Percentiles rank a stretch among this genome's conserved stretches.
Conservation (phyloP, 2,113 vertebrate species). For the Pyxicephalus adspersus region DNA sequence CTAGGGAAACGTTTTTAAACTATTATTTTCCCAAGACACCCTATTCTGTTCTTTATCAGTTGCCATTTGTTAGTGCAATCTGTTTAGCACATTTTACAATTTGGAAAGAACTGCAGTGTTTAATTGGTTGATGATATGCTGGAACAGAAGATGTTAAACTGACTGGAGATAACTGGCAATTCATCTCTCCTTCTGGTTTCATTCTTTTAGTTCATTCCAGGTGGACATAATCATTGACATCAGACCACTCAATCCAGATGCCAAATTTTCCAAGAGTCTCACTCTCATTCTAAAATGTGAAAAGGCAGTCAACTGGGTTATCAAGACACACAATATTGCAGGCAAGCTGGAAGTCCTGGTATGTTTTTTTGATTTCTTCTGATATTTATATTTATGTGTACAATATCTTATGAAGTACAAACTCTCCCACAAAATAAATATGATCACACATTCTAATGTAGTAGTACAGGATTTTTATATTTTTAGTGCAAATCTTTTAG, state of each 20-base stretch:
- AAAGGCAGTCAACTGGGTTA: constrained; percentile 95
- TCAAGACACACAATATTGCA: constrained; percentile 81
- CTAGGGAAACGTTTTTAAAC: too few species aligned
- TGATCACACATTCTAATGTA: too few species aligned
- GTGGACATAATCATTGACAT: constrained; percentile 95
- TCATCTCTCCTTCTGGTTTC: constrained; percentile 65
- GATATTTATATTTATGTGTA: too few species aligned
- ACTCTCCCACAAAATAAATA: too few species aligned
- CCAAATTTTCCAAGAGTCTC: constrained; percentile 77
- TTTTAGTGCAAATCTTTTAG: too few species aligned
- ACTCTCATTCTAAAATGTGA: constrained; percentile 88
- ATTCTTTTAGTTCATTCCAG: constrained; percentile 86
- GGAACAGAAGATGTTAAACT: constrained; percentile 76
- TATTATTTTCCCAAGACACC: background rate
- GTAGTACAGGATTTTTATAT: too few species aligned
- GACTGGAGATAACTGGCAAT: constrained; percentile 73
- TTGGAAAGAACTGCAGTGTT: constrained; percentile 81
- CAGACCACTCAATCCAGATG: constrained; percentile 76
- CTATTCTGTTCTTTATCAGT: background rate
- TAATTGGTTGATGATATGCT: constrained; percentile 93
- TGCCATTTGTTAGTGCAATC: constrained; percentile 65
- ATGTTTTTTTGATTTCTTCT: constrained; percentile 63
- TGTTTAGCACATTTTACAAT: constrained; percentile 80
- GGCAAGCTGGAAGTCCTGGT: constrained; percentile 89
- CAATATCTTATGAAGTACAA: too few species aligned